Evolutionary conservation across 2,113 vertebrate genomes (phyloP), one percentile per base, ranked within the genome.

Genomic region (Anoplopoma fimbria): DNA sequence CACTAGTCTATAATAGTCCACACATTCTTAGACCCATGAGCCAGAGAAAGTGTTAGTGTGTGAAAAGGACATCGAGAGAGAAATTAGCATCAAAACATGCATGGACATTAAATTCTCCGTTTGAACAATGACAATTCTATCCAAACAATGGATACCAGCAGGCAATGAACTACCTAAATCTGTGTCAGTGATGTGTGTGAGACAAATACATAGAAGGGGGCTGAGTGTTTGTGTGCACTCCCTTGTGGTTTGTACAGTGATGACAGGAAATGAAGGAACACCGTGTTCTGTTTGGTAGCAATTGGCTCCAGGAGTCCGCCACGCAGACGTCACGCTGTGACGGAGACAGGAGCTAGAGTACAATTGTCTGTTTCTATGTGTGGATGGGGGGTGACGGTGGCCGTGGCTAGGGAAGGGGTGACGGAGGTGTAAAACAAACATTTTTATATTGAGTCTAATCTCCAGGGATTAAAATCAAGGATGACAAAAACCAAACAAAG

Each of bases 401-500:
- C 10, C 0, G 8, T 21, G 34, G 19, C 4, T 21, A 14, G 38
- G 51, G 13, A 25, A 9, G 14, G 2, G 1, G 14, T 21, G 17
- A 6, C 1, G 4, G 9, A 14, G 29, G 31, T 38, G 23, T 19
- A 65, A 72, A 69, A 87, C 71, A 86, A 75, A 83, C 75, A 69
- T 25, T 47, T 68, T 78, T 29, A 27, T 9, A 40, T 64, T 21
- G 0, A 38, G 25, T 73, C 58, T 73, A 27, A 80, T 55, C 65
- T 27, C 33, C n/a, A 19, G 29, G 72, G 77, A 75, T 68, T 65
- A 55, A 77, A 82, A 69, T 76, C 29, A 47, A 31, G 38, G 60
- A 75, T 49, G 73, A 64, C 45, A 77, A 83, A 21, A 85, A 71
- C 53, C 36, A 74, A 73, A 83, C 63, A 79, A 69, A 76, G 38